Conservation (phyloP, 2,113 vertebrate species). For the Zosterops japonicus region DNA sequence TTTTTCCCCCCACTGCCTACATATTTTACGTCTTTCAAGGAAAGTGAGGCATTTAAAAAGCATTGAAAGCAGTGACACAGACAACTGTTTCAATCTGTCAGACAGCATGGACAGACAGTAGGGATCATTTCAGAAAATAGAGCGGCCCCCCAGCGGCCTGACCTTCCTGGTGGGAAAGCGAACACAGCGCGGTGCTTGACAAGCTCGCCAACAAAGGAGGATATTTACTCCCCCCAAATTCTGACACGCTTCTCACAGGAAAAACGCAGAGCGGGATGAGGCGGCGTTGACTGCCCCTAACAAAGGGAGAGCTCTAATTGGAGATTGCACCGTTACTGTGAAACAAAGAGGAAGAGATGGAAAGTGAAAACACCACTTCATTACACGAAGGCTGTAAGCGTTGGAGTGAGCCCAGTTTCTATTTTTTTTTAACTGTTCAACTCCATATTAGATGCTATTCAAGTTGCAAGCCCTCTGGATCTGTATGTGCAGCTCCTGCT, state of each 20-base stretch:
- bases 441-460: background rate
- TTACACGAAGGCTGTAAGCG: rapidly evolving
- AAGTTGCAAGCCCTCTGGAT: background rate
- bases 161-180: slow-evolving; percentile 83
- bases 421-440: background rate
- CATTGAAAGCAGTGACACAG: slow-evolving; percentile 70
- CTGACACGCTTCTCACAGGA: slow-evolving; percentile 79
- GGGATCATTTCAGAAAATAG: slow-evolving; percentile 76
- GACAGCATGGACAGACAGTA: slow-evolving; percentile 75
- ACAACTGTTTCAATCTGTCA: slow-evolving; percentile 82
- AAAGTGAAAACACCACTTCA: background rate
- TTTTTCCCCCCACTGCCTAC: background rate
- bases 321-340: background rate
- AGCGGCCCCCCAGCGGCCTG: slow-evolving; percentile 72
- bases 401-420: background rate
- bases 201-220: slow-evolving; percentile 77
- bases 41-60: slow-evolving; percentile 68
- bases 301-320: slow-evolving; percentile 59
- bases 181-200: slow-evolving; percentile 69
- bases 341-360: background rate
- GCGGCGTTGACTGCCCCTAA: background rate
- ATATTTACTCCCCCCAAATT: slow-evolving; percentile 72
- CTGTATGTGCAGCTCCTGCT: background rate
- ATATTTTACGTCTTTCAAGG: slow-evolving; percentile 41
- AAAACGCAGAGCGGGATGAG: slow-evolving; percentile 51